A percentile compares a stretch with the other conserved stretches of the same genome.
phyloP scores from a whole-genome alignment of 2,113 vertebrate species.

The Erythrocercus mccallii region DNA sequence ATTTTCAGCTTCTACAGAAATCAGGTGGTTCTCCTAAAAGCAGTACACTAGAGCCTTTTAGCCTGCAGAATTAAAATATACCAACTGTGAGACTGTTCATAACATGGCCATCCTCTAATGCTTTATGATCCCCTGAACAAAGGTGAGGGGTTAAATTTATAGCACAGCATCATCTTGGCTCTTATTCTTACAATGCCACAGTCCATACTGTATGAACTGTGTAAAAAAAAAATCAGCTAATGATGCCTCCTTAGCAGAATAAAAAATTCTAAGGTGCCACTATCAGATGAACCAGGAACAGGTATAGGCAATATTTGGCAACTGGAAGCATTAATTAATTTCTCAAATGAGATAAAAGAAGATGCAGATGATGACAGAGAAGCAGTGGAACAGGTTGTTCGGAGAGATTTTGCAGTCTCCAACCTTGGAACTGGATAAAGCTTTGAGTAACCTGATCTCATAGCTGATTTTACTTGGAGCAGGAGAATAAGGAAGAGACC shows the following conservation, averaged over 20 bases:
- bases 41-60: not conserved
- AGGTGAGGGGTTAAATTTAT: not conserved
- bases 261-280: not conserved
- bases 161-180: not conserved
- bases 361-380: not conserved
- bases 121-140: not conserved
- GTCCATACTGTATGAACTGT: not conserved
- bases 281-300: not conserved
- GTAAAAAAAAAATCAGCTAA: not conserved
- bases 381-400: conserved; percentile 24
- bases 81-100: not conserved
- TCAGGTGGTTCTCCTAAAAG: not conserved
- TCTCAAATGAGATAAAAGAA: conserved; percentile 4
- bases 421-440: not conserved
- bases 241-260: not conserved
- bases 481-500: not conserved
- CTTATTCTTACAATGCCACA: not conserved
- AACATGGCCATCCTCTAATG: not conserved
- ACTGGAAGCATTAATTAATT: not conserved
- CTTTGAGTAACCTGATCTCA: not conserved
- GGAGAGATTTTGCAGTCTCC: not conserved
- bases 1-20: not conserved
- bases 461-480: not conserved
- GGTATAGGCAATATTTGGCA: not conserved
- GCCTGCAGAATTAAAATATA: not conserved